Conservation (phyloP, 2,113 vertebrate species). For the Sapajus apella region DNA sequence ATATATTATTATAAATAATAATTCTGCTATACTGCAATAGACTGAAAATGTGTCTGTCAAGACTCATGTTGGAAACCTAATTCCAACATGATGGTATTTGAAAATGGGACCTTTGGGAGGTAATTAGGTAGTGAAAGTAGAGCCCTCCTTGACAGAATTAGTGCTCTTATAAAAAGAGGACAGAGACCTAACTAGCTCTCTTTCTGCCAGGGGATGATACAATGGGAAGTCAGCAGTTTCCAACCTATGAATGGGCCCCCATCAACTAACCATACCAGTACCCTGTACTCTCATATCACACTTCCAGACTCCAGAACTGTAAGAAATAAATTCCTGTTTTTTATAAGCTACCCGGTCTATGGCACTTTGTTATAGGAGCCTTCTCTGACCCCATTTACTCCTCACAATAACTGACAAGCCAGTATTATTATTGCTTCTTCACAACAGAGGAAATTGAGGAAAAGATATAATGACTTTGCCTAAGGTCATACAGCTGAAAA, state of each 20-base stretch:
- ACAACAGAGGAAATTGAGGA: background rate
- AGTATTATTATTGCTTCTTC: background rate
- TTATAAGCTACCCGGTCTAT: background rate
- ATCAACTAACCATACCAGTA: no score
- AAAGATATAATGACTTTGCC: background rate
- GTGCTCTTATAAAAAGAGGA: background rate
- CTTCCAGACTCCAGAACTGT: background rate
- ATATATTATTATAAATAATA: background rate
- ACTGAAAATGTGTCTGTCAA: background rate
- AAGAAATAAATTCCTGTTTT: background rate
- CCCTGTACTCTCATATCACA: accelerated
- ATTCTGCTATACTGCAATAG: background rate
- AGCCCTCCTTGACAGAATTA: background rate
- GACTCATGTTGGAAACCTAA: background rate
- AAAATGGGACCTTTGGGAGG: accelerated
- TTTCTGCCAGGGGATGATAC: background rate
- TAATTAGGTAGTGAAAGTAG: background rate
- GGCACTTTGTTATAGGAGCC: background rate
- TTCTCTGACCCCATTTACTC: background rate
- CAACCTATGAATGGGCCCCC: background rate
- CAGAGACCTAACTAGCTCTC: background rate
- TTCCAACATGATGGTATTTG: background rate
- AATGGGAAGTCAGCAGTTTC: no score
- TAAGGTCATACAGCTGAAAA: background rate
- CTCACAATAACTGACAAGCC: background rate